Evolutionary conservation across 2,113 vertebrate genomes (phyloP).

Genomic region (Tylochromis polylepis): DNA sequence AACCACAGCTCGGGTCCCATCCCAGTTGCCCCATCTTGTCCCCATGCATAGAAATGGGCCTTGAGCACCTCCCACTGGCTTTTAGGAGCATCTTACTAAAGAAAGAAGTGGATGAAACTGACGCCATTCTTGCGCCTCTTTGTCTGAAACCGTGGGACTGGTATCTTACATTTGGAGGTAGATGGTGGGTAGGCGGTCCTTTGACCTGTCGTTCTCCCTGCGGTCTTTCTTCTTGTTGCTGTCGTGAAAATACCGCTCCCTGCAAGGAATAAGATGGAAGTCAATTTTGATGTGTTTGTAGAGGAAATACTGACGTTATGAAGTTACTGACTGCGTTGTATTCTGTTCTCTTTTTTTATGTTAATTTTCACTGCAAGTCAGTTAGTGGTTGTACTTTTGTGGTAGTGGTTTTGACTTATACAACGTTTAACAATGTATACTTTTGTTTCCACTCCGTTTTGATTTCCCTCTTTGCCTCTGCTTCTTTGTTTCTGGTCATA

Average conservation of each 20-base stretch:
- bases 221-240: not conserved
- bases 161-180: not conserved
- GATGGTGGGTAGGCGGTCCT: not conserved
- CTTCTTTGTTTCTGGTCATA: not conserved
- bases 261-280: not conserved
- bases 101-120: not conserved
- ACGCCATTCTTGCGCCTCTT: not conserved
- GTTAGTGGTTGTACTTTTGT: not conserved
- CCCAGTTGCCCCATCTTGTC: constrained; percentile 23
- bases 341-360: not conserved
- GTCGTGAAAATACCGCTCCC: not conserved
- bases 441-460: not conserved
- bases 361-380: not conserved
- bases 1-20: constrained; percentile 22
- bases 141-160: not conserved
- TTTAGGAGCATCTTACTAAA: not conserved
- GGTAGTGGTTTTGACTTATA: not conserved
- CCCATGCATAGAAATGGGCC: not conserved
- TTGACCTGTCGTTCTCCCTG: not conserved
- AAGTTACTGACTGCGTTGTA: not conserved
- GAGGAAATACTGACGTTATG: not conserved
- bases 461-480: not conserved
- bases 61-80: constrained; percentile 12
- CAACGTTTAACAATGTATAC: not conserved
- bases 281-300: not conserved